Evolutionary conservation across 2,888 invertebrate genomes (phyloP), one percentile per base, ranked within the genome.

Genomic region (Aquatica leii): DNA sequence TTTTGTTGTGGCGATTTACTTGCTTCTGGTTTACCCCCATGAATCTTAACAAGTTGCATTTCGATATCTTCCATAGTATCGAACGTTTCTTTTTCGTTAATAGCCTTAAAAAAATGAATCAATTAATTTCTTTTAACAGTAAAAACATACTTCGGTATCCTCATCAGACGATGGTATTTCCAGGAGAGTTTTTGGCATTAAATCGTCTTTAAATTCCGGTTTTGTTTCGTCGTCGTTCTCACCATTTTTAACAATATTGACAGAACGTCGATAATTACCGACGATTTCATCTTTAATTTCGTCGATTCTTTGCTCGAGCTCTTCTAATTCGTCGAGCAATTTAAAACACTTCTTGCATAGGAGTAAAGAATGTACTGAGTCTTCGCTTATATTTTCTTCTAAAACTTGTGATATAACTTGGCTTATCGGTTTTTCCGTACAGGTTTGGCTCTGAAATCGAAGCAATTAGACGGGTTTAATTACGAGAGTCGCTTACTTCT

Each of bases 271-370:
- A 71, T 85, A 86, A 70, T 82, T 84, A n/a, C 77, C 79, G 31
- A 81, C 77, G n/a, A 88, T 75, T 70, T 87, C 86, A 48, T 77
- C 70, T 71, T 84, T 86, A 8, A 87, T 80, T 71, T 86, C 84
- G 3, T 77, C 74, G 60, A 86, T 57, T 77, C 85, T 72, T 17
- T 78, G 80, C 74, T 87, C 84, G 41, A 88, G 76, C 56, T 85
- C 85, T 65, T 89, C 88, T 68, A 87, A 86, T 79, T 91, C 90
- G 15, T 85, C 81, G 51, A 88, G 84, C 5, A 85, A 74, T 74
- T 87, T 86, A 69, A 84, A 86, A 76, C 92, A 92, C 71, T 89
- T 90, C 74, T 87, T 88, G 77, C 92, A 92, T 1, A 92, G 75
- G 14, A 87, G 78, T 50, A 81, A 81, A 0, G 86, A 84, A 63